Percentiles rank a stretch among this genome's conserved stretches.
Evolutionary conservation across 2,113 vertebrate genomes (phyloP).

Genomic region (Eurypyga helias): DNA sequence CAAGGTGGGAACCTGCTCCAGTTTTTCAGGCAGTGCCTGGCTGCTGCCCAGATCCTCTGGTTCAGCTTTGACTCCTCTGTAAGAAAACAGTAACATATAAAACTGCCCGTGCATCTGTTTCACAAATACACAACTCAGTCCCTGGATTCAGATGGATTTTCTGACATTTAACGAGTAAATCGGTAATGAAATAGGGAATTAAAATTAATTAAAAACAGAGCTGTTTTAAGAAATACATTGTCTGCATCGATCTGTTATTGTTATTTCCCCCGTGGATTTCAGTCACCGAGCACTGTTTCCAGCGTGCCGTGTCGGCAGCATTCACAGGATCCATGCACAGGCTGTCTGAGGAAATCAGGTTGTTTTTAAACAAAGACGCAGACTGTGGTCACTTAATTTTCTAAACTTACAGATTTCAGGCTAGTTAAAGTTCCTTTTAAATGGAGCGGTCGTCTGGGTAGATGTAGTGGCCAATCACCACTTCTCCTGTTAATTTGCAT

Average conservation of each 20-base stretch:
- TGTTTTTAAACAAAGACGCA: not conserved
- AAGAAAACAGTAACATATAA: not conserved
- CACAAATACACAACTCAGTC: not conserved
- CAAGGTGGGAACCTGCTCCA: not conserved
- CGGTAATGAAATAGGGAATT: not conserved
- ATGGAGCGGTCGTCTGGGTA: not conserved
- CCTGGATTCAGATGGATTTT: constrained; percentile 6
- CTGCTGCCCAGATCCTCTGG: not conserved
- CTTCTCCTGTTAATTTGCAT: constrained; percentile 55
- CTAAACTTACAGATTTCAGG: not conserved
- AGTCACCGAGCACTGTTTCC: not conserved
- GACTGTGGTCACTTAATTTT: not conserved
- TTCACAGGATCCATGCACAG: not conserved
- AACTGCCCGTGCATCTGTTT: not conserved
- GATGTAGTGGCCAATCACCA: constrained; percentile 12
- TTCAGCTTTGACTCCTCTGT: not conserved
- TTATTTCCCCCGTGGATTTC: not conserved
- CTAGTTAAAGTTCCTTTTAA: not conserved
- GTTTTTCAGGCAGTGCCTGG: not conserved
- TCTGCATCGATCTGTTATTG: constrained; percentile 10
- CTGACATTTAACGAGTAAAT: constrained; percentile 38
- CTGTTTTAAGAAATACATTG: not conserved
- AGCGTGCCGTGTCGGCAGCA: not conserved
- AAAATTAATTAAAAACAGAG: constrained; percentile 37
- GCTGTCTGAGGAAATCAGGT: not conserved